Conservation (phyloP, 2,888 invertebrate genomes). For the Hirtodrosophila trivittata region DNA sequence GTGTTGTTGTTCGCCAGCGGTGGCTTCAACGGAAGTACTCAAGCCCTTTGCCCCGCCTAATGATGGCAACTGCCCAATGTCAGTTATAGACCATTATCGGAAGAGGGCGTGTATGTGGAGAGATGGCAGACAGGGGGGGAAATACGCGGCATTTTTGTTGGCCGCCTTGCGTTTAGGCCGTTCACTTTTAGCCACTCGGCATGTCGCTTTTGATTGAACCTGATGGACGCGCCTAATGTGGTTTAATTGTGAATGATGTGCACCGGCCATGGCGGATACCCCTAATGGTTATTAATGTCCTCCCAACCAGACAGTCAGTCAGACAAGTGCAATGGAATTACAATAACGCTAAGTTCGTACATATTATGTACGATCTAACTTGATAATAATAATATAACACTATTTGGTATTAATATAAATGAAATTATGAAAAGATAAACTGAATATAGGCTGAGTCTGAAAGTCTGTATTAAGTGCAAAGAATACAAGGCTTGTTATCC, state of each 20-base stretch:
- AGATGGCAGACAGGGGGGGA: neutral
- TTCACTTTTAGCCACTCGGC: constrained; percentile 49
- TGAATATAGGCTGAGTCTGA: no score
- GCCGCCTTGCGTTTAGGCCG: constrained; percentile 24
- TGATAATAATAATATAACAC: no score
- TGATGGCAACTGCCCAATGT: constrained; percentile 46
- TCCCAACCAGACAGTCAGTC: neutral
- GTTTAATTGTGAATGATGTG: constrained; percentile 75
- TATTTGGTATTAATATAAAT: no score
- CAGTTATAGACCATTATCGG: constrained; percentile 63
- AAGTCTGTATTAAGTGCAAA: no score
- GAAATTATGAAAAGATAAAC: no score
- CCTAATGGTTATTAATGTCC: constrained; percentile 62
- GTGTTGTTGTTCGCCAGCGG: constrained; percentile 22
- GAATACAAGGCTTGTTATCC: no score
- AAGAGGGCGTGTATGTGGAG: neutral
- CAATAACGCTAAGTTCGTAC: constrained; percentile 2
- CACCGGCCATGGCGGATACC: constrained; percentile 33
- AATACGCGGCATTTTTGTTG: constrained; percentile 38
- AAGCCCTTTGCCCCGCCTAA: constrained; percentile 46
- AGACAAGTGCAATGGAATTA: constrained; percentile 23
- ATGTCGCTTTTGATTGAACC: constrained; percentile 75
- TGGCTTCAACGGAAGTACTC: constrained; percentile 39
- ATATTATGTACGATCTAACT: no score
- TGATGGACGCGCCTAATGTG: constrained; percentile 71